A percentile compares a stretch with the other conserved stretches of the same genome.
Conservation (phyloP, 2,888 invertebrate species). For the Calameuta pallipes region DNA sequence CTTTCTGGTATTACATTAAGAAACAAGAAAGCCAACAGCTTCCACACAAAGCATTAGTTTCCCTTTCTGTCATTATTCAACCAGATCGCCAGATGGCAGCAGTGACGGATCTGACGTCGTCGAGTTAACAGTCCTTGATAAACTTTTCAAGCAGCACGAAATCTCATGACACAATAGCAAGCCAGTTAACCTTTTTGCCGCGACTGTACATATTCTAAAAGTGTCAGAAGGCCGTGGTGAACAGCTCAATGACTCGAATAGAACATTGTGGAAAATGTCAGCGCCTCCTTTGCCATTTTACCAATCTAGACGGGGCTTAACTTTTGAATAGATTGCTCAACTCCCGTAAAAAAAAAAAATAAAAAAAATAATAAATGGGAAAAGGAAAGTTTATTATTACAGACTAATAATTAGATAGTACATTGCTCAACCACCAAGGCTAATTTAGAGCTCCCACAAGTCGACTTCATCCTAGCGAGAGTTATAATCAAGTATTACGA, state of each 20-base stretch:
- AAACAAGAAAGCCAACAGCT: not conserved
- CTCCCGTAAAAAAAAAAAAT: constrained; percentile 1
- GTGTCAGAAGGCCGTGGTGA: not conserved
- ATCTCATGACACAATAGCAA: not conserved
- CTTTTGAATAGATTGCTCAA: not conserved
- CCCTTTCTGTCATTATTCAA: not conserved
- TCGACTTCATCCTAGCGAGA: not conserved
- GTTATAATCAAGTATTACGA: not conserved
- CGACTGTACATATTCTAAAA: not conserved
- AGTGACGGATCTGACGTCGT: not conserved
- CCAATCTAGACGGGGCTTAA: not conserved
- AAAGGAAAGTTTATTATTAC: constrained; percentile 10
- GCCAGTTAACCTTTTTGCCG: not conserved
- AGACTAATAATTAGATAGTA: not conserved
- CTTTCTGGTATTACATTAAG: constrained; percentile 29
- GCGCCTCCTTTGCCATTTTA: constrained; percentile 22
- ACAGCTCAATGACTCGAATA: not conserved
- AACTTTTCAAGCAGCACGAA: not conserved
- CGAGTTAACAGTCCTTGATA: not conserved
- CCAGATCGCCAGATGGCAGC: not conserved
- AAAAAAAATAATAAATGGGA: not conserved
- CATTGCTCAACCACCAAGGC: not conserved
- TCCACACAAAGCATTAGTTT: not conserved
- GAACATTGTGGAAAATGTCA: constrained; percentile 26
- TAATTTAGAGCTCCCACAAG: not conserved